These are phyloP conservation scores for Lepidonotus clava DNA, from an alignment of 2,888 invertebrate species.

Conservation along the genomic window DNA sequence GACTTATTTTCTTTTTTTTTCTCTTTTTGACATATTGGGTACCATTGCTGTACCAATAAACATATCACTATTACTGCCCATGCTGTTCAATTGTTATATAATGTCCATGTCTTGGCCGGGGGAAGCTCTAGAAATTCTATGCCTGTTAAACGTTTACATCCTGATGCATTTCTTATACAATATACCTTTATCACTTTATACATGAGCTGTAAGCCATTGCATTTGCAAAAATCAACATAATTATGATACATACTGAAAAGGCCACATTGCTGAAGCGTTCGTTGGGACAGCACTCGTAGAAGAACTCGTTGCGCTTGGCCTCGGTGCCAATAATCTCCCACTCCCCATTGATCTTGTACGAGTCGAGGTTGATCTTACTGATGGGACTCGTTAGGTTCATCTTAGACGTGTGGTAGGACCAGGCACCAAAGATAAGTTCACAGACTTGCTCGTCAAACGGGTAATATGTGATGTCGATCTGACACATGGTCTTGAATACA, in stretches of 20 bases:
- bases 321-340: constrained; percentile 63
- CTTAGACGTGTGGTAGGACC: constrained; percentile 67
- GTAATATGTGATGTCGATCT: constrained; percentile 69
- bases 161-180: no score
- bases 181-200: no score
- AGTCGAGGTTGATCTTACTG: constrained; percentile 65
- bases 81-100: no score
- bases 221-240: no score
- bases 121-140: no score
- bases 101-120: no score
- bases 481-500: constrained; percentile 68
- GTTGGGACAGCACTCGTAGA: constrained; percentile 61
- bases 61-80: no score
- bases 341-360: constrained; percentile 67
- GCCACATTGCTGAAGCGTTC: constrained; percentile 53
- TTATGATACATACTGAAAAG: constrained; percentile 41
- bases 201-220: no score
- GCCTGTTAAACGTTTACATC: no score
- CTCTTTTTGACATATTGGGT: no score
- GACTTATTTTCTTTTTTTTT: no score
- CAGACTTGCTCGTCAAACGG: constrained; percentile 68
- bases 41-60: no score
- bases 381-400: constrained; percentile 65
- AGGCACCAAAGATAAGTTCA: constrained; percentile 66
- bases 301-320: constrained; percentile 61